Conservation (phyloP, 2,888 invertebrate genomes). For the Drosophila atripex region DNA sequence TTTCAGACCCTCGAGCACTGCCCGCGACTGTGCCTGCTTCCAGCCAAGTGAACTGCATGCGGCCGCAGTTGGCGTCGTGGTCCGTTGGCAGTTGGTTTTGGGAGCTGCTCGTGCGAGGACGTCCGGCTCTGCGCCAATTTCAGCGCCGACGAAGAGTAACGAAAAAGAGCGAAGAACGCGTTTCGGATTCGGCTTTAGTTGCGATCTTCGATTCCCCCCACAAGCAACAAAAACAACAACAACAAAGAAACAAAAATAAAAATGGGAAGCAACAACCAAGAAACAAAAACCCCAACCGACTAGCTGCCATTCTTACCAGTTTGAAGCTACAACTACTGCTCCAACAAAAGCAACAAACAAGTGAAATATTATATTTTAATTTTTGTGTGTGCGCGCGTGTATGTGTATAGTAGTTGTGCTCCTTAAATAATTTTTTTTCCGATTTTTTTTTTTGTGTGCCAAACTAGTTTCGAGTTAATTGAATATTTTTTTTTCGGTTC, state of each 20-base stretch:
- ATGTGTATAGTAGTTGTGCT: conserved; percentile 6
- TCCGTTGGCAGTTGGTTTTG: conserved; percentile 65
- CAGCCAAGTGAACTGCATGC: conserved; percentile 26
- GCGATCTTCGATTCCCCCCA: conserved; percentile 22
- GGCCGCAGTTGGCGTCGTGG: conserved; percentile 37
- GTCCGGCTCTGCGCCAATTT: conserved; percentile 30
- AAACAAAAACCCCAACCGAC: conserved; percentile 25
- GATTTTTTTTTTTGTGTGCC: conserved; percentile 70
- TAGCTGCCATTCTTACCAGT: conserved; percentile 39
- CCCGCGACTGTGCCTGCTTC: conserved; percentile 10
- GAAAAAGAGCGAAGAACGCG: conserved; percentile 17
- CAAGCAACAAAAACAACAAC: conserved; percentile 1
- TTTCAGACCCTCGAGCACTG: not conserved
- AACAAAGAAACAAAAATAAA: not conserved
- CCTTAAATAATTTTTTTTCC: conserved; percentile 37
- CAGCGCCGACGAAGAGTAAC: conserved; percentile 3
- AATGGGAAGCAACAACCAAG: conserved; percentile 10
- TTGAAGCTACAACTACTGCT: conserved; percentile 4
- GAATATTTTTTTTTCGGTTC: conserved; percentile 51
- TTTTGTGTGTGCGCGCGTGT: conserved; percentile 33
- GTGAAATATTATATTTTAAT: conserved; percentile 68
- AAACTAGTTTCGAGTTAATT: conserved; percentile 72
- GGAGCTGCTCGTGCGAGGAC: conserved; percentile 71
- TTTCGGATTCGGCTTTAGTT: conserved; percentile 8
- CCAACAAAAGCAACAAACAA: conserved; percentile 20